Percentiles rank a stretch among this genome's conserved stretches.
Conservation (phyloP, 2,113 vertebrate species). For the Pagrus major region DNA sequence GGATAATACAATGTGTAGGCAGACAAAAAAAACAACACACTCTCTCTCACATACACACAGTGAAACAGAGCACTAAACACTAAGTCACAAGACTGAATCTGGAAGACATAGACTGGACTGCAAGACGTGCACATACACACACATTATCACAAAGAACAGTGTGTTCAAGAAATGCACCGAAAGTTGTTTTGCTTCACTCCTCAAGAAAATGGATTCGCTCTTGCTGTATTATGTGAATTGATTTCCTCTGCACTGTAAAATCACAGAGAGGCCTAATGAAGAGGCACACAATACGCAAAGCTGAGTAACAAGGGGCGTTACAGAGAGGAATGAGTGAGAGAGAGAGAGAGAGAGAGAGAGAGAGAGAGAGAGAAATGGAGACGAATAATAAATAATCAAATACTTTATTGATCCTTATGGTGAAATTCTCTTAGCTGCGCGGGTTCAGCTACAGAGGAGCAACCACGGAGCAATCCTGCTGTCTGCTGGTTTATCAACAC, state of each 20-base stretch:
- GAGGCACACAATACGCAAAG: constrained; percentile 32
- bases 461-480: constrained; percentile 3
- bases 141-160: constrained; percentile 35
- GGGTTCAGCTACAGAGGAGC: constrained; percentile 33
- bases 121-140: not conserved
- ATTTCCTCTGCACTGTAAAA: constrained; percentile 57
- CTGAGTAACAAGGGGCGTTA: constrained; percentile 29
- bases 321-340: not conserved
- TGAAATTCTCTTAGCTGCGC: constrained; percentile 49
- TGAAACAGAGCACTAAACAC: constrained; percentile 23
- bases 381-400: constrained; percentile 73
- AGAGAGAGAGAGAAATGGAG: constrained; percentile 23
- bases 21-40: not conserved
- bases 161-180: constrained; percentile 36
- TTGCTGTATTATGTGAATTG: constrained; percentile 50
- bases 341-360: constrained; percentile 24
- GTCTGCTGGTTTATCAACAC: not conserved
- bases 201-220: constrained; percentile 57
- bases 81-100: constrained; percentile 58
- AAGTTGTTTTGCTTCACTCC: constrained; percentile 45
- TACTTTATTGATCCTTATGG: constrained; percentile 54
- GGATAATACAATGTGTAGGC: not conserved
- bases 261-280: constrained; percentile 59
- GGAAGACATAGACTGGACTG: constrained; percentile 31
- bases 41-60: not conserved